Evolutionary conservation across 2,797 vertebrate genomes (phyloP).

Genomic region (Macrochelys suwanniensis): DNA sequence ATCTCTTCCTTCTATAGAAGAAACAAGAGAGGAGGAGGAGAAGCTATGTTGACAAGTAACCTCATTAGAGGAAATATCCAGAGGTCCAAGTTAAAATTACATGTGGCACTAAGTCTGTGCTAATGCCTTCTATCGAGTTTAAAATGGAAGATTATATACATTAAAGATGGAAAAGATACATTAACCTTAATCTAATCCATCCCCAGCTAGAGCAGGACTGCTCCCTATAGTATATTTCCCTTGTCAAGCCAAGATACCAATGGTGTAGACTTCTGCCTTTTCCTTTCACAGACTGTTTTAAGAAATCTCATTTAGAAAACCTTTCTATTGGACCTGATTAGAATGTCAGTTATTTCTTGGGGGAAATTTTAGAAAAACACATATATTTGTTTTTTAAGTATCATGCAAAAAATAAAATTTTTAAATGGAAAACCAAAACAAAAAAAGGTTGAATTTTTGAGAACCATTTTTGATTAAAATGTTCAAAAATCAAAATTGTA

Average conservation of each 20-base stretch:
- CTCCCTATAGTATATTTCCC: not conserved
- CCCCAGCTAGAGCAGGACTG: not conserved
- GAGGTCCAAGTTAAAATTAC: not conserved
- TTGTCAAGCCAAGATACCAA: not conserved
- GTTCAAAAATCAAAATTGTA: not conserved
- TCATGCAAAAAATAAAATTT: not conserved
- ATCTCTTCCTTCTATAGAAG: not conserved
- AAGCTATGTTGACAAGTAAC: not conserved
- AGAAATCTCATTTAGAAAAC: not conserved
- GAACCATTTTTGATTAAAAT: not conserved
- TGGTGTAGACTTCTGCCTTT: not conserved
- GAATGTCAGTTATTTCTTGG: not conserved
- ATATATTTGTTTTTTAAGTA: not conserved
- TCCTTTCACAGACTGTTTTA: not conserved
- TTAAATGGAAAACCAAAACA: not conserved
- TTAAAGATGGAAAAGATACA: not conserved
- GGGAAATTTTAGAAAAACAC: not conserved
- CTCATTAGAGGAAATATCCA: not conserved
- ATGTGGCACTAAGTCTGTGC: not conserved
- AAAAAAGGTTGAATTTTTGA: not conserved
- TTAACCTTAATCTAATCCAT: not conserved
- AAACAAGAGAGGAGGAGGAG: not conserved
- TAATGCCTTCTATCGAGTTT: not conserved
- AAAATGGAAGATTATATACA: not conserved
- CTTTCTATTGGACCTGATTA: not conserved